These are phyloP conservation scores for Cossypha polioptera DNA, from an alignment of 2,797 vertebrate genomes.

Conservation along the genomic window DNA sequence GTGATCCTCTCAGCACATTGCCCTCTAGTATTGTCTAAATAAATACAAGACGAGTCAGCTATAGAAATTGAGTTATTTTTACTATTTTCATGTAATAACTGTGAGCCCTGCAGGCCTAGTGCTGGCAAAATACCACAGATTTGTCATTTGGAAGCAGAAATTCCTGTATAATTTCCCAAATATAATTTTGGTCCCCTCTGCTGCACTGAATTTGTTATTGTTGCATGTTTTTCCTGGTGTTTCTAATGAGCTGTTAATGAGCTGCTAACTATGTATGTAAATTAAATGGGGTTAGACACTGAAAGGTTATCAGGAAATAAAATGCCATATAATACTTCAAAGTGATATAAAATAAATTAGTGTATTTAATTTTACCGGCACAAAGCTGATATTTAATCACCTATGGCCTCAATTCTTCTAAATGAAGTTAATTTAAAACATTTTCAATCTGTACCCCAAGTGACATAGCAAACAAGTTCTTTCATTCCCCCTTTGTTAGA, in stretches of 20 bases:
- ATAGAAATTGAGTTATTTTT: conserved; percentile 58
- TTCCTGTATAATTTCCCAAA: conserved; percentile 46
- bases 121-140: conserved; percentile 45
- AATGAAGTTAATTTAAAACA: conserved; percentile 36
- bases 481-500: not conserved
- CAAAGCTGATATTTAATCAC: conserved; percentile 49
- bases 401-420: conserved; percentile 9
- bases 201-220: conserved; percentile 73
- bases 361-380: conserved; percentile 55
- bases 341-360: conserved; percentile 55
- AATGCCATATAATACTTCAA: conserved; percentile 47
- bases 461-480: not conserved
- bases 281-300: conserved; percentile 68
- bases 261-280: conserved; percentile 76
- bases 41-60: conserved; percentile 34
- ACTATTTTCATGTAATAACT: conserved; percentile 62
- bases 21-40: conserved; percentile 43
- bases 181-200: conserved; percentile 36
- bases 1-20: not conserved
- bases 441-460: not conserved
- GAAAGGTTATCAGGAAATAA: conserved; percentile 63
- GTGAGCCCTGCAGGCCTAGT: conserved; percentile 28
- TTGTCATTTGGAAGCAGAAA: conserved; percentile 41
- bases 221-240: conserved; percentile 59
- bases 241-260: conserved; percentile 79